Evolutionary conservation across 2,888 invertebrate species (phyloP), one percentile per base, ranked within the genome.

Genomic region (Drosophila cognata): DNA sequence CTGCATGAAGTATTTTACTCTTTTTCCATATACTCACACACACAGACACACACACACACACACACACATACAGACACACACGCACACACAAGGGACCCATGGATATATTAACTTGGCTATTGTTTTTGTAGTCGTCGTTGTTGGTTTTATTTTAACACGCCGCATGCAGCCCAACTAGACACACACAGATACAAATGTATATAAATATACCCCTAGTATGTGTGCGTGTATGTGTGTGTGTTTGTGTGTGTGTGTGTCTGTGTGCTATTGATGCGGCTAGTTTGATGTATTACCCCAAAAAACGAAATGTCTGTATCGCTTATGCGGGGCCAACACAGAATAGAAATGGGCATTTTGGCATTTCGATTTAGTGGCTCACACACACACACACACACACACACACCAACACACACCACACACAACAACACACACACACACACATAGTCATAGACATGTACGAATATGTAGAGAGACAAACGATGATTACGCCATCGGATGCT

Each of bases 221-320:
- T 58, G 59, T 66, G 38, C 56, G 33, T 59, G 55, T 81, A 71
- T 84, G 71, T 71, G 79, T 77, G 73, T 60, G 7, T 64, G 53
- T 56, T 61, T 70, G 48, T 58, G 35, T 66, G 56, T 72, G 70
- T 76, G 65, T 68, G 56, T 84, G 72, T 84, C 75, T 75, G 83
- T 77, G 76, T 84, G 82, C 89, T 89, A 87, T 89, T 88, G 90
- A 91, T 92, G 91, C 89, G 91, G 92, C 91, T 91, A 92, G 91
- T 92, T 91, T 90, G 92, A 92, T 91, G 91, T 91, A 91, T 91
- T 91, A 90, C 88, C 89, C 89, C 88, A 84, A 83, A 84, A 84
- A 84, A 83, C 86, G 86, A 89, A 90, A 85, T 88, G 88, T 88
- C 88, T 88, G 90, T 90, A 90, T 90, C 88, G 88, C 90, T 88